A percentile compares a stretch with the other conserved stretches of the same genome.
Evolutionary conservation across 2,113 vertebrate genomes (phyloP).

Genomic region (Tenrec ecaudatus): DNA sequence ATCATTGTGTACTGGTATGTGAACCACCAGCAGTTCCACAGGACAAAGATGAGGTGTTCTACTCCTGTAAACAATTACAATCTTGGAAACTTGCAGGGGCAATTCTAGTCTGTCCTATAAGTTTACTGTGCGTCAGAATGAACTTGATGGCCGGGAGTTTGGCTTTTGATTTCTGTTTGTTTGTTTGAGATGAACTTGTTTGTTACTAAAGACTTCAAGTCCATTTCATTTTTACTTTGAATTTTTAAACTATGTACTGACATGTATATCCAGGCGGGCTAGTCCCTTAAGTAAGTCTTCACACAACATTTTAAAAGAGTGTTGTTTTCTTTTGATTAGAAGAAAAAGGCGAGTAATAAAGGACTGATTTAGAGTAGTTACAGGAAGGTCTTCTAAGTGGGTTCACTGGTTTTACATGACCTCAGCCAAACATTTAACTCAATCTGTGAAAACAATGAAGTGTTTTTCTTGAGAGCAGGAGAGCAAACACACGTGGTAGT

Average conservation of each 20-base stretch:
- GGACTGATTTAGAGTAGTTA: background rate
- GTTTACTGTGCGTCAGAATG: background rate
- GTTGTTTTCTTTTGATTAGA: constrained; percentile 52
- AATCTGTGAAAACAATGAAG: constrained; percentile 39
- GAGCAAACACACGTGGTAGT: constrained; percentile 35
- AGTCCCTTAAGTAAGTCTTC: background rate
- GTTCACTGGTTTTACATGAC: constrained; percentile 53
- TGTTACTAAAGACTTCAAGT: no score
- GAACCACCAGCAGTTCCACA: no score
- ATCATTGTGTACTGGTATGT: no score
- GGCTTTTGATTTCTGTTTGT: no score
- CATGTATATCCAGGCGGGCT: no score
- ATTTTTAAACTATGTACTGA: background rate
- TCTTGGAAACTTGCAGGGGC: no score
- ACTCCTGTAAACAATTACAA: no score
- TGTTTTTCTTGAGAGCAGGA: constrained; percentile 39
- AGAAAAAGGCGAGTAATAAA: constrained; percentile 41
- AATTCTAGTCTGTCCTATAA: no score
- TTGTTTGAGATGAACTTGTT: no score
- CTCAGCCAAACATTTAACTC: constrained; percentile 44
- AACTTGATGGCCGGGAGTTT: background rate
- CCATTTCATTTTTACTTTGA: no score
- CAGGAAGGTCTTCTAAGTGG: background rate
- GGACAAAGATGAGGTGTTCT: no score
- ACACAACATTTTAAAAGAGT: background rate